Percentiles rank a stretch among this genome's conserved stretches.
phyloP scores from a whole-genome alignment of 2,888 invertebrate genomes.

The Metacarcinus magister region DNA sequence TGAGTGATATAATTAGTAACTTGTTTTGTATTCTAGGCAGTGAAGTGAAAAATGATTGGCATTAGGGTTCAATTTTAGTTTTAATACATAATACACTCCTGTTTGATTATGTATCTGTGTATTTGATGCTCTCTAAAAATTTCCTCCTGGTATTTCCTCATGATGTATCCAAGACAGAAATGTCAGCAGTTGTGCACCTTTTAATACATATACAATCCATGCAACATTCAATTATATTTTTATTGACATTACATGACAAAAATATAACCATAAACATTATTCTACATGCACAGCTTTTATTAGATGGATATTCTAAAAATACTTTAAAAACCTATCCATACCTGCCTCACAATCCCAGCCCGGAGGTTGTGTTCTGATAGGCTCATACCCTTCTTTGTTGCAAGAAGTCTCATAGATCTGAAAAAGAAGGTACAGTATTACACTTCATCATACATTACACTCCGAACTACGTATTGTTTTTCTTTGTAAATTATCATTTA shows the following conservation, averaged over 20 bases:
- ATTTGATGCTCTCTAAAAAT: too few species aligned
- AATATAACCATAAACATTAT: too few species aligned
- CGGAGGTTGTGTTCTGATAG: slow-evolving; percentile 86
- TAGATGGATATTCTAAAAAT: neutral
- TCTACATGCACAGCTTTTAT: too few species aligned
- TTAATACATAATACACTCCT: neutral
- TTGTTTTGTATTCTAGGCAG: neutral
- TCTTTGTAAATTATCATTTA: neutral
- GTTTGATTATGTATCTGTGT: too few species aligned
- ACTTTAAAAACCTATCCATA: slow-evolving; percentile 33
- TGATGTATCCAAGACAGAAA: too few species aligned
- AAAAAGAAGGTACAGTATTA: slow-evolving; percentile 3
- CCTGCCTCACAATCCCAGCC: slow-evolving; percentile 83
- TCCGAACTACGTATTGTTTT: neutral
- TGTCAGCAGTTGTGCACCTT: too few species aligned
- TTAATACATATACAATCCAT: too few species aligned
- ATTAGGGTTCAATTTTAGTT: neutral
- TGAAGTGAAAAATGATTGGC: neutral
- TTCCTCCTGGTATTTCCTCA: too few species aligned
- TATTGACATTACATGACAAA: too few species aligned
- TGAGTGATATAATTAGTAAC: neutral
- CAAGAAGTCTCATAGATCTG: slow-evolving; percentile 85
- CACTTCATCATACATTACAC: neutral
- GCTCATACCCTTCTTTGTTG: slow-evolving; percentile 85
- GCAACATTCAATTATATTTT: too few species aligned